Percentiles rank a stretch among this genome's conserved stretches.
Conservation (phyloP, 2,888 invertebrate species). For the Hirtodrosophila confusa region DNA sequence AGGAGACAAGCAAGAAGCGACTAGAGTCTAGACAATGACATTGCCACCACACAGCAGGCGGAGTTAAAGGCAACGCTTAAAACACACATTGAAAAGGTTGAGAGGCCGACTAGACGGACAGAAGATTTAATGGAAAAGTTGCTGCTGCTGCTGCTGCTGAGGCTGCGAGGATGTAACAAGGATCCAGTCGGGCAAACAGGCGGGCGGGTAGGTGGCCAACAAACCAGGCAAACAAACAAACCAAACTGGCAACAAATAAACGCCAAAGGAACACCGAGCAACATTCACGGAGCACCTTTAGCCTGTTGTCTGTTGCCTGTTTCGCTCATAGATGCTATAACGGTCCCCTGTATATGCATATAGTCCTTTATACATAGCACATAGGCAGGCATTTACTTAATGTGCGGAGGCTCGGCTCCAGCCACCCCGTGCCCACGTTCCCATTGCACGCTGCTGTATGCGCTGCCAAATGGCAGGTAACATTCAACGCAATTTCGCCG, state of each 20-base stretch:
- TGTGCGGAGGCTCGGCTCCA: slow-evolving; percentile 33
- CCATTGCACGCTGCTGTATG: slow-evolving; percentile 15
- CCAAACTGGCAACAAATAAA: slow-evolving; percentile 71
- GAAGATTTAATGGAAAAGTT: slow-evolving; percentile 78
- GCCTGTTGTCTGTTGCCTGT: slow-evolving; percentile 40
- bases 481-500: slow-evolving; percentile 77
- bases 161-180: slow-evolving; percentile 42
- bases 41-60: slow-evolving; percentile 44
- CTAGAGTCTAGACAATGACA: slow-evolving; percentile 74
- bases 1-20: background rate
- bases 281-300: slow-evolving; percentile 61
- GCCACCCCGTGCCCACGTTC: background rate
- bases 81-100: slow-evolving; percentile 24
- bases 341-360: slow-evolving; percentile 60
- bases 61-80: slow-evolving; percentile 36
- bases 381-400: slow-evolving; percentile 75
- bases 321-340: slow-evolving; percentile 60
- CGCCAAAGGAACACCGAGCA: slow-evolving; percentile 55
- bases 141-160: slow-evolving; percentile 46
- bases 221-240: slow-evolving; percentile 48
- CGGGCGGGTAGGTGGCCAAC: slow-evolving; percentile 17
- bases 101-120: slow-evolving; percentile 29
- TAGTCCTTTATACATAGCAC: slow-evolving; percentile 27
- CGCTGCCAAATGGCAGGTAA: slow-evolving; percentile 75
- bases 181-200: slow-evolving; percentile 27